Percentiles rank a stretch among this genome's conserved stretches.
Conservation (phyloP, 2,113 vertebrate genomes). For the Zapus hudsonius region DNA sequence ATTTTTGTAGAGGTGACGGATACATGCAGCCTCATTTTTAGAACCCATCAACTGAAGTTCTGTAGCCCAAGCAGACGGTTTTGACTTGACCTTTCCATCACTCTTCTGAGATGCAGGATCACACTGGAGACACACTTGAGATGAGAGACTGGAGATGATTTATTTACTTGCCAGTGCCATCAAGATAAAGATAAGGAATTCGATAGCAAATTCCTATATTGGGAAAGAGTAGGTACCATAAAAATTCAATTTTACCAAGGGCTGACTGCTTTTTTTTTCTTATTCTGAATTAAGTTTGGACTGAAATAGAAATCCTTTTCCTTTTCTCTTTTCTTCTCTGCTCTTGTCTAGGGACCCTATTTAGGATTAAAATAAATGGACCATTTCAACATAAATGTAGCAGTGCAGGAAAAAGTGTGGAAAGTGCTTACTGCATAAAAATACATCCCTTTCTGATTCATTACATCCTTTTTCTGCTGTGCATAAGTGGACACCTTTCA, state of each 20-base stretch:
- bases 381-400: conserved; percentile 81
- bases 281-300: conserved; percentile 73
- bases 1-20: neutral
- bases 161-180: neutral
- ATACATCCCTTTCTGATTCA: conserved; percentile 80
- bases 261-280: neutral
- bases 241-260: conserved; percentile 64
- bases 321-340: conserved; percentile 69
- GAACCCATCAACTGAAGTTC: neutral
- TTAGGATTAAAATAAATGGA: conserved; percentile 83
- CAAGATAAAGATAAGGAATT: neutral
- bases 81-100: neutral
- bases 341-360: conserved; percentile 78
- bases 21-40: neutral
- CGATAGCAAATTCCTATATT: conserved; percentile 38
- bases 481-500: conserved; percentile 74
- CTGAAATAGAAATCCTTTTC: conserved; percentile 73
- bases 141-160: neutral
- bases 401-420: conserved; percentile 72
- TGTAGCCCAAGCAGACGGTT: neutral
- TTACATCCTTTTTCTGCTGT: conserved; percentile 77
- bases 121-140: neutral
- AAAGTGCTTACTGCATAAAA: conserved; percentile 82
- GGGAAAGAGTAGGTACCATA: neutral
- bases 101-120: neutral